Evolutionary conservation across 1,140 invertebrate genomes (phyloP).

Genomic region (Drosophila novamexicana): DNA sequence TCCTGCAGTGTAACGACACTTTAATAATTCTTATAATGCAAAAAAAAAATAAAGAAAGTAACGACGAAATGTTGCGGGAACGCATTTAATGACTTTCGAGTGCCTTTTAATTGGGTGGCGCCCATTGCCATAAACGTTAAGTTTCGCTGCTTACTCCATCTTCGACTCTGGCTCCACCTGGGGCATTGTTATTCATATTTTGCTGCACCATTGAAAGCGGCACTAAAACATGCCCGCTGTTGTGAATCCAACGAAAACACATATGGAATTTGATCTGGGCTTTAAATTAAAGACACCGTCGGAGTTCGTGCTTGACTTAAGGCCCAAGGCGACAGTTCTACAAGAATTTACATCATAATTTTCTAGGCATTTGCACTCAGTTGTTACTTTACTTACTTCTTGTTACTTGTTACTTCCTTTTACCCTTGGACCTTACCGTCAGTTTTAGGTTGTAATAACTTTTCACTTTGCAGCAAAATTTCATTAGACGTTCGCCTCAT

Average conservation of each 20-base stretch:
- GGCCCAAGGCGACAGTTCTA: conserved; percentile 14
- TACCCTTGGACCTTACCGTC: conserved; percentile 5
- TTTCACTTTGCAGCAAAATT: conserved; percentile 64
- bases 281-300: conserved; percentile 17
- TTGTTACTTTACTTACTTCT: background rate
- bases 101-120: conserved; percentile 77
- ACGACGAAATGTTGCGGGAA: conserved; percentile 47
- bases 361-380: conserved; percentile 56
- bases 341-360: conserved; percentile 68
- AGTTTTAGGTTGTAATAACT: conserved; percentile 42
- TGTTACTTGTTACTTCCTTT: background rate
- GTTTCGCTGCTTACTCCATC: conserved; percentile 4
- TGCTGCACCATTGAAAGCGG: conserved; percentile 42
- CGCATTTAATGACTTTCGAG: conserved; percentile 65
- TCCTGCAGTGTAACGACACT: conserved; percentile 68
- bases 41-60: conserved; percentile 47
- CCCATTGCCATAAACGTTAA: conserved; percentile 62
- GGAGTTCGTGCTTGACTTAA: background rate
- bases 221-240: conserved; percentile 48
- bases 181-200: conserved; percentile 69
- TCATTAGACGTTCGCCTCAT: conserved; percentile 49
- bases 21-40: conserved; percentile 78
- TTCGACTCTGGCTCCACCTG: conserved; percentile 31
- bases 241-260: background rate
- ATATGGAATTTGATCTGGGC: conserved; percentile 27